Evolutionary conservation across 2,888 invertebrate species (phyloP), one percentile per base, ranked within the genome.

Genomic region (Perithous albicinctus): DNA sequence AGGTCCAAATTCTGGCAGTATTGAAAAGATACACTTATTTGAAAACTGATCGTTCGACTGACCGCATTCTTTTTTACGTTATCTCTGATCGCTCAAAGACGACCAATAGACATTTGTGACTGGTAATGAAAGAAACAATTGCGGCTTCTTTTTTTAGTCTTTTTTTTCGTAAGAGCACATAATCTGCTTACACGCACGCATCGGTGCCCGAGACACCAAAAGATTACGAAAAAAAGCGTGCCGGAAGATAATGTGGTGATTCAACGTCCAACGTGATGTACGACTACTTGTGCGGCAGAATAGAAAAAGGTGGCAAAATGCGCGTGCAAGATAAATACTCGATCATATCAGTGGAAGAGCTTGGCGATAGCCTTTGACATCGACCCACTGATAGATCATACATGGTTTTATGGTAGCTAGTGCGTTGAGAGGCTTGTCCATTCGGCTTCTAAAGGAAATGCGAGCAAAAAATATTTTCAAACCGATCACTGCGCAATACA

Each of bases 251-350:
- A 41, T 41, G 1, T 10, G 41, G 38, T 15, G 10, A 8, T 12
- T 38, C n/a, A 35, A 15, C 15, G 20, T 32, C 12, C 23, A n/a
- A 56, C 15, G 59, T 23, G 10, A 61, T 61, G 12, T 18, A 20
- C 35, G 35, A 35, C 35, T n/a, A n/a, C 12, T 12, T 61, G n/a
- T n/a, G 8, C 12, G 10, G 18, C 7, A 18, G 18, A 15, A 15
- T n/a, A 61, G 35, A 61, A 61, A n/a, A 54, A 54, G 35, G 61
- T 38, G 38, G 10, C 38, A 20, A 61, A 61, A 61, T 5, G 61
- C 61, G 35, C 38, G 38, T 61, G 18, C 12, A 35, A 61, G 18
- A 18, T 61, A 20, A 8, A 61, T 61, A 20, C 8, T 61, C 15
- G 35, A 32, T 61, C 61, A 41, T 61, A 35, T 8, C 61, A 5